Conservation (phyloP, 2,797 vertebrate species). For the Novumbra hubbsi region DNA sequence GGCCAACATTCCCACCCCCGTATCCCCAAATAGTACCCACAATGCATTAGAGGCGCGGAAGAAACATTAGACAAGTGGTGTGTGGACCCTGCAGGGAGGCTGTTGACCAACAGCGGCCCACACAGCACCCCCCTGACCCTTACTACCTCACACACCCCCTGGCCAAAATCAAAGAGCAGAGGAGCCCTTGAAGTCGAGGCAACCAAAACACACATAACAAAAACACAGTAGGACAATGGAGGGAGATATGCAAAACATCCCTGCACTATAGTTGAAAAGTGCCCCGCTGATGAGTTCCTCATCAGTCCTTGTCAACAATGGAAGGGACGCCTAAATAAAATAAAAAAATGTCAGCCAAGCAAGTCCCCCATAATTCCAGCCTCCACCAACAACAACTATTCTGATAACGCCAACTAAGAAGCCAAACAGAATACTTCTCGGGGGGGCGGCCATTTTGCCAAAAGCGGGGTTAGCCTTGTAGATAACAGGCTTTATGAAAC, state of each 20-base stretch:
- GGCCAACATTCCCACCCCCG: not conserved
- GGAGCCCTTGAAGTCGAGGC: slow-evolving; percentile 55
- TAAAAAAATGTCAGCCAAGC: not conserved
- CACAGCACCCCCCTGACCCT: slow-evolving; percentile 67
- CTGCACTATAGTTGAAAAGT: slow-evolving; percentile 48
- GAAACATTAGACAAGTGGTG: slow-evolving; percentile 20
- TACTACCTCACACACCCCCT: slow-evolving; percentile 72
- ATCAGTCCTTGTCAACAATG: slow-evolving; percentile 44
- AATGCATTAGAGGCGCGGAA: slow-evolving; percentile 36
- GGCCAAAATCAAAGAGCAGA: slow-evolving; percentile 60
- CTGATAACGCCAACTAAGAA: not conserved
- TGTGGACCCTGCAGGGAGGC: slow-evolving; percentile 55
- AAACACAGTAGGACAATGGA: slow-evolving; percentile 53
- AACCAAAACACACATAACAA: slow-evolving; percentile 59
- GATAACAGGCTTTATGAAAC: slow-evolving; percentile 24
- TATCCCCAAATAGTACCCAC: slow-evolving; percentile 23
- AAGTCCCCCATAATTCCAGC: not conserved
- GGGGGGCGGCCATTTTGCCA: slow-evolving; percentile 11
- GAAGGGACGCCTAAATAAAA: slow-evolving; percentile 21
- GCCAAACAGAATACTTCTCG: not conserved
- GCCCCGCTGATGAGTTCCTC: slow-evolving; percentile 52
- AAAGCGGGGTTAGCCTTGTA: slow-evolving; percentile 20
- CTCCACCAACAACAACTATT: slow-evolving; percentile 11
- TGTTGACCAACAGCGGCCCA: slow-evolving; percentile 76
- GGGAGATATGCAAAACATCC: slow-evolving; percentile 61